Conservation (phyloP, 2,113 vertebrate species). For the Heteronetta atricapilla region DNA sequence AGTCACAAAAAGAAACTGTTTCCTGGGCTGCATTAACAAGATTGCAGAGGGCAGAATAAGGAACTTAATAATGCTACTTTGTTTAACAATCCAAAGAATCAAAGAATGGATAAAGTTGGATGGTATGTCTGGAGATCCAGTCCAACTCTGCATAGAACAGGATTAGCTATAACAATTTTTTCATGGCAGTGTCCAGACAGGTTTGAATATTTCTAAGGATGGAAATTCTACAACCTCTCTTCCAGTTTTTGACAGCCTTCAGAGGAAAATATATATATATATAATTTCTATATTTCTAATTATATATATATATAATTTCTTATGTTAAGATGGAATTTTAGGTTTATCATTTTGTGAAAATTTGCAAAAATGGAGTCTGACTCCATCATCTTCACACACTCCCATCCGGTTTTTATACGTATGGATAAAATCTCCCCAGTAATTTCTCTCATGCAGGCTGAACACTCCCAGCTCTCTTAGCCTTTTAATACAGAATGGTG, state of each 20-base stretch:
- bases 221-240: background rate
- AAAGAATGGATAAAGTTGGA: accelerated
- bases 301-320: background rate
- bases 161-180: background rate
- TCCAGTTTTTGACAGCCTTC: background rate
- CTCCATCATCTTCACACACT: background rate
- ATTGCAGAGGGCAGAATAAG: background rate
- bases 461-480: background rate
- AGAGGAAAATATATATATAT: background rate
- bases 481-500: background rate
- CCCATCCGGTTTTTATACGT: background rate
- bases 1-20: background rate
- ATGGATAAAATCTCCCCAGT: background rate
- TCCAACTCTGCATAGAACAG: background rate
- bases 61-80: background rate
- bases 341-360: too few relatives aligned
- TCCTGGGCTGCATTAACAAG: background rate
- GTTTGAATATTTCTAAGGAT: background rate
- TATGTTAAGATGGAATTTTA: background rate
- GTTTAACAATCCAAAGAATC: background rate
- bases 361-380: background rate
- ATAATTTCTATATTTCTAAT: too few relatives aligned
- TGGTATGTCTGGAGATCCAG: background rate
- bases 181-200: background rate
- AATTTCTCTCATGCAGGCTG: background rate